phyloP scores from a whole-genome alignment of 1,140 invertebrate species.

The Ceratosolen fusciceps region DNA sequence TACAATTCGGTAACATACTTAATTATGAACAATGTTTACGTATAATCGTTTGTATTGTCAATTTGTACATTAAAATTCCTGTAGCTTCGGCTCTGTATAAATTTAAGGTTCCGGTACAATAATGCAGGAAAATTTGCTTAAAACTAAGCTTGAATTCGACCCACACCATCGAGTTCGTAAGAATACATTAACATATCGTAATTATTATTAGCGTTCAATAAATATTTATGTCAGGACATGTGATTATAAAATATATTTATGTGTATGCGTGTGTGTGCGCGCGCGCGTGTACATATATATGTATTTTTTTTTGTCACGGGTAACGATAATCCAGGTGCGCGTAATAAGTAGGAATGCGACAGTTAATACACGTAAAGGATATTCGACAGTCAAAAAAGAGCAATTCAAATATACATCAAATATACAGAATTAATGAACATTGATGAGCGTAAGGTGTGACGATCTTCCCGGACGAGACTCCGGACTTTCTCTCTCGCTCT shows the following conservation, averaged over 20 bases:
- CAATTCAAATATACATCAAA: too few relatives aligned
- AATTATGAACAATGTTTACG: constrained; percentile 1
- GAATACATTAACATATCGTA: neutral
- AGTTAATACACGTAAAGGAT: too few relatives aligned
- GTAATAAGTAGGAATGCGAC: too few relatives aligned
- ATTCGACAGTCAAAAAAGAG: too few relatives aligned
- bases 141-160: neutral
- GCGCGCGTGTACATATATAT: too few relatives aligned
- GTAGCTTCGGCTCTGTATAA: neutral
- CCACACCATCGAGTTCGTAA: neutral
- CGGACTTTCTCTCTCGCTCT: too few relatives aligned
- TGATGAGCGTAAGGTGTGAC: too few relatives aligned
- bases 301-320: too few relatives aligned
- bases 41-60: constrained; percentile 33
- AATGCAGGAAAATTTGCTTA: neutral
- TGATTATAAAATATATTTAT: neutral
- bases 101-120: neutral
- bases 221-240: neutral
- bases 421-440: too few relatives aligned
- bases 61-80: constrained; percentile 30
- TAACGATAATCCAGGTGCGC: too few relatives aligned
- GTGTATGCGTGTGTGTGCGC: neutral
- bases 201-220: constrained; percentile 16
- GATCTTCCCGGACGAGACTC: too few relatives aligned
- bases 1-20: constrained; percentile 17